Evolutionary conservation across 1,140 invertebrate species (phyloP), one percentile per base, ranked within the genome.

Genomic region (Oscheius sp.): DNA sequence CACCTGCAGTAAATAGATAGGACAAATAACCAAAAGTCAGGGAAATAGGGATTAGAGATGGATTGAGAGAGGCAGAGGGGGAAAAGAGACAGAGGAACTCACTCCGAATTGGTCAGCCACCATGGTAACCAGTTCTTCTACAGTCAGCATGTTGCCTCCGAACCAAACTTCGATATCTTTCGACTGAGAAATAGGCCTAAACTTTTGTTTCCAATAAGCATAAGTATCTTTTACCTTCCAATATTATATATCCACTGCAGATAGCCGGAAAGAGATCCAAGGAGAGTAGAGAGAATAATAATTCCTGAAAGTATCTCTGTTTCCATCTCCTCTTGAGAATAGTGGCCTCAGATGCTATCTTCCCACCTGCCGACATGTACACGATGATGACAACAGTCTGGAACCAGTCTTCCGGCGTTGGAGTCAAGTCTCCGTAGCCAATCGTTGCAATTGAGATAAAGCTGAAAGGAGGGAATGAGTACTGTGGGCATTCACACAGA

Each of bases 371-470:
- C 20, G 49, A 74, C 2, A 68, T 70, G 65, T 67, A 74, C 2
- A 74, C n/a, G 28, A 62, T 59, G n/a, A 74, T 64, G 28, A 68
- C 61, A 3, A 20, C 3, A 64, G 45, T 58, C 26, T 67, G 72
- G 63, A 74, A 32, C 10, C 10, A 18, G 18, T 65, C 55, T 62
- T 74, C 64, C 15, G 72, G 72, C 18, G 72, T 61, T 3, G 72
- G 72, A 3, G 65, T 36, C 18, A 38, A 46, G 31, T 74, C 72
- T 2, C 72, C 72, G 28, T 74, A 74, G 18, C 72, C 72, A 26
- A 74, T 74, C 1, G 72, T 74, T 3, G 72, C 66, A 31, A 74
- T 74, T 1, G 72, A 74, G 13, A 74, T 68, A 55, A 74, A 74
- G 38, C 72, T 74, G 29, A 68, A 68, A 68, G 7, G 55, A 45